Evolutionary conservation across 1,140 invertebrate species (phyloP), one percentile per base, ranked within the genome.

Genomic region (Calephelis nemesis): DNA sequence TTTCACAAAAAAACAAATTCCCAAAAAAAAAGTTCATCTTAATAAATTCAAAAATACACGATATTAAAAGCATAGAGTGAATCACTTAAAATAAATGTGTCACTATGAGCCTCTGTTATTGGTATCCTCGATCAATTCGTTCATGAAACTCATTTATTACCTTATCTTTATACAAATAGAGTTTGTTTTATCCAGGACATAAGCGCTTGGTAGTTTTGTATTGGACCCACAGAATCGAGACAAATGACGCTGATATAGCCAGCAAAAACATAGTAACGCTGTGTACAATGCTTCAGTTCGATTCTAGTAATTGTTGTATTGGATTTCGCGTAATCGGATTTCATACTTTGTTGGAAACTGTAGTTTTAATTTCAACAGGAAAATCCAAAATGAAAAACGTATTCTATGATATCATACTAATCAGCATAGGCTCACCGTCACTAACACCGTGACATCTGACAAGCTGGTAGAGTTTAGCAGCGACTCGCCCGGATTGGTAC

Each of bases 261-360:
- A 15, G 52, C 10, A 39, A 58, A 58, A 58, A 58, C 52, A 58
- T 30, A 39, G 54, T 30, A 12, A 58, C 10, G 30, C n/a, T 58
- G 8, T 39, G 30, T 10, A 58, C 12, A 45, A 58, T 19, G 54
- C 30, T 40, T 8, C 54, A 58, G 30, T 58, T 58, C 10, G 10
- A 58, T 58, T 19, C 54, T 39, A 12, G 54, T 39, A 58, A 58
- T 58, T 40, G 52, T 54, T 54, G 54, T 58, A 58, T 58, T 58
- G 54, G 54, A 40, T 58, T 58, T n/a, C 10, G 19, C 19, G 19
- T 54, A 54, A 54, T 30, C 52, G 52, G 15, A 30, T 54, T 54
- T 54, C 15, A 54, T 54, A 54, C 19, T 54, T 54, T 54, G 19
- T 54, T 54, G 9, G 3, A 54, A 30, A 30, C 13, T 54, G 9